These are phyloP conservation scores for Ptilorrhoa leucosticta DNA, from an alignment of 2,113 vertebrate genomes.

Conservation along the genomic window DNA sequence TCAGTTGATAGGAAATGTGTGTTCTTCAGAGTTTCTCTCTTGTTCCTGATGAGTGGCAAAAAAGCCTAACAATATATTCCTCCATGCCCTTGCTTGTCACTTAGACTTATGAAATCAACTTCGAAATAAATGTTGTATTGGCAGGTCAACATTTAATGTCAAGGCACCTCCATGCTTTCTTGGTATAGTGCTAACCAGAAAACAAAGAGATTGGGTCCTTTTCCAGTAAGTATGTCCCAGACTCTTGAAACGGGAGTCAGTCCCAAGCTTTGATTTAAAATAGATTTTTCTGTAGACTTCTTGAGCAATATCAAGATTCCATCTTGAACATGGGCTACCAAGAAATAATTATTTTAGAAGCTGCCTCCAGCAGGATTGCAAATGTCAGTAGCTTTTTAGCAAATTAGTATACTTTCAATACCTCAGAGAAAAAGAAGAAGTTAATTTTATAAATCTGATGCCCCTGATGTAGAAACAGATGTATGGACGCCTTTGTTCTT, in stretches of 20 bases:
- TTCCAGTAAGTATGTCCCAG: neutral
- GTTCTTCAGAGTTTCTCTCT: neutral
- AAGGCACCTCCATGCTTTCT: neutral
- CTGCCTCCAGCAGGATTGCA: neutral
- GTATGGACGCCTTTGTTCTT: neutral
- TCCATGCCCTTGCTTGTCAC: neutral
- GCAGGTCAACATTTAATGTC: neutral
- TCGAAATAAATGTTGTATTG: neutral
- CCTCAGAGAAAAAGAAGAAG: neutral
- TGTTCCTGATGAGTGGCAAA: neutral
- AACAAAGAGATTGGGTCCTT: neutral
- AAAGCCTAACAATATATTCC: neutral
- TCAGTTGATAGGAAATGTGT: neutral
- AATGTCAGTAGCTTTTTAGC: neutral
- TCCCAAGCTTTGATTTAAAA: slow-evolving; percentile 16
- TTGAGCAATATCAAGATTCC: neutral
- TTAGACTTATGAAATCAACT: neutral
- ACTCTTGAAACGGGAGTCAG: slow-evolving; percentile 34
- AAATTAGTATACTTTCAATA: neutral
- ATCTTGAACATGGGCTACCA: neutral
- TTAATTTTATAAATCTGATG: neutral
- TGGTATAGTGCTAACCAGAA: neutral
- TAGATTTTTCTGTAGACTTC: neutral
- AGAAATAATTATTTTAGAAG: neutral
- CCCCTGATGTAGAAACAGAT: neutral